These are phyloP conservation scores for Arion vulgaris DNA, from an alignment of 1,140 invertebrate species.

Conservation along the genomic window DNA sequence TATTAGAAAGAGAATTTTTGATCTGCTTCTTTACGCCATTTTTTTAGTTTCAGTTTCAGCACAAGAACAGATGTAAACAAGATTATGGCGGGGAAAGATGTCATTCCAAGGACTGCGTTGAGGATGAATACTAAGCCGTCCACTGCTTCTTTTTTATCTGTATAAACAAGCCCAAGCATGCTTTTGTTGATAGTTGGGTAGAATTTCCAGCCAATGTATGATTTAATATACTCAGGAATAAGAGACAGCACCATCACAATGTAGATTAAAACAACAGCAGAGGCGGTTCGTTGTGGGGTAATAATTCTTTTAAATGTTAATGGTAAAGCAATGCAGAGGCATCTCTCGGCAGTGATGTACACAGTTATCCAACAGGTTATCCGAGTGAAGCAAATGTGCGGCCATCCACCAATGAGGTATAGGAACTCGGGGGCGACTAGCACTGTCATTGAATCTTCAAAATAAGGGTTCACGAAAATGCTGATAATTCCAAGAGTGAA, in stretches of 20 bases:
- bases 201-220: neutral
- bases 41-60: neutral
- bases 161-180: neutral
- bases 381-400: neutral
- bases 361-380: slow-evolving; percentile 18
- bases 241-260: neutral
- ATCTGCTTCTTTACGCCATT: neutral
- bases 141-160: neutral
- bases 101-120: neutral
- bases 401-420: neutral
- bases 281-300: neutral
- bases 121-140: neutral
- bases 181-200: slow-evolving; percentile 5
- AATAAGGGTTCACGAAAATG: neutral
- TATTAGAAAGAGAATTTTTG: neutral
- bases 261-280: neutral
- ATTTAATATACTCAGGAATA: neutral
- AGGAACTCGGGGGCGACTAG: neutral
- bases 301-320: neutral
- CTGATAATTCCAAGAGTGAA: neutral
- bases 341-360: slow-evolving; percentile 17
- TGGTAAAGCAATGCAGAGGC: neutral
- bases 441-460: neutral
- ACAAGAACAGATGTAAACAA: neutral
- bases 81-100: neutral